Evolutionary conservation across 2,888 invertebrate species (phyloP), one percentile per base, ranked within the genome.

Genomic region (Rhingia campestris): DNA sequence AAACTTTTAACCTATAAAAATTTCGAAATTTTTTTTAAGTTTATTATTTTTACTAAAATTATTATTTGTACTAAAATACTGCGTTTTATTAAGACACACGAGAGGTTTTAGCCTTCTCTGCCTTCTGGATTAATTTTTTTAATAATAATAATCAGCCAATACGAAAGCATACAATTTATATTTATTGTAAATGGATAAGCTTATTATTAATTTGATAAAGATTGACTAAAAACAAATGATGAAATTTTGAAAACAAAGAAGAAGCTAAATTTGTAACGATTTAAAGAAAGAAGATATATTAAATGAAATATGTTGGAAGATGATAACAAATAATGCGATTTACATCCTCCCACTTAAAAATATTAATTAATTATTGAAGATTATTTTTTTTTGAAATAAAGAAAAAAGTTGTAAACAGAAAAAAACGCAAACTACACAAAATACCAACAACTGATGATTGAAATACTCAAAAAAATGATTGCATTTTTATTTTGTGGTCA

Each of bases 161-260:
- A 73, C 37, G 69, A 79, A 53, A 73, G 73, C 79, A 84, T 64
- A 79, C 74, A 84, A 79, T 79, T 79, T 70, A 74, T 84, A 84
- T 84, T 84, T 80, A 84, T 84, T 84, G 64, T 61, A 75, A 63
- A 67, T 39, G 39, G 61, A 70, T 75, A 84, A 80, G 61, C 84
- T 80, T 80, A 80, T 70, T 70, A 84, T 70, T 75, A 75, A 64
- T 74, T 84, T 84, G 75, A 64, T 74, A 70, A 80, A 59, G 70
- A 80, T 77, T 66, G 70, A 76, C 53, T 67, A 41, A 51, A 75
- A 39, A 51, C 39, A 35, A 54, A 22, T 5, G n/a, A n/a, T n/a
- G n/a, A 41, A 67, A 33, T n/a, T 47, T n/a, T 37, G 22, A 22
- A 56, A 54, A 61, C 43, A 43, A 4, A 47, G 30, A 39, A 47